Conservation (phyloP, 23 tunicate genomes). For the Ascidia mentula region DNA sequence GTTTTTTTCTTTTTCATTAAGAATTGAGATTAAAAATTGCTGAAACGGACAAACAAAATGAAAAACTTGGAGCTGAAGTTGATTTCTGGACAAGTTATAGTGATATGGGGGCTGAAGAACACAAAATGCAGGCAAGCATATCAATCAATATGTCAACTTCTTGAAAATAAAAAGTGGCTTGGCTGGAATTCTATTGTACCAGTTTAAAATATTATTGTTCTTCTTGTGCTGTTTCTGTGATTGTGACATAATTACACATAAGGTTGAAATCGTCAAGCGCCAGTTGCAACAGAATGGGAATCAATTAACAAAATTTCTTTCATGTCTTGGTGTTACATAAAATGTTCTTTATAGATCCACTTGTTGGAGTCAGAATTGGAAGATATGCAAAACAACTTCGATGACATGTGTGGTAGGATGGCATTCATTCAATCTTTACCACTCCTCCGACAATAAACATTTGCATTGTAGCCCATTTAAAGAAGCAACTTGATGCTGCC, state of each 20-base stretch:
- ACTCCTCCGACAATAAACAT: no score
- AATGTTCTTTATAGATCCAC: slow-evolving; percentile 39
- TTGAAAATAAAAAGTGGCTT: no score
- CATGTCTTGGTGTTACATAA: background rate
- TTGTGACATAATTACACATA: no score
- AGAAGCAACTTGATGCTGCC: slow-evolving; percentile 77
- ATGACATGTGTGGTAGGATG: slow-evolving; percentile 73
- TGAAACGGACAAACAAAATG: slow-evolving; percentile 46
- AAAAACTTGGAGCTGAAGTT: slow-evolving; percentile 41
- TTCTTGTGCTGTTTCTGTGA: no score
- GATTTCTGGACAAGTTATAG: slow-evolving; percentile 76
- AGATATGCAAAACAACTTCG: slow-evolving; percentile 71
- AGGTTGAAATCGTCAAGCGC: no score
- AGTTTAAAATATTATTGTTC: no score
- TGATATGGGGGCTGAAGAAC: slow-evolving; percentile 62
- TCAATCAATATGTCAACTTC: background rate
- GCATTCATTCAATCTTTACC: no score
- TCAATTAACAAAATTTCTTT: background rate
- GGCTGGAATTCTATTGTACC: no score
- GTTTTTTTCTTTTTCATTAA: slow-evolving; percentile 11
- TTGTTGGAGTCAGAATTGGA: slow-evolving; percentile 63
- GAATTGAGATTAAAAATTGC: slow-evolving; percentile 44
- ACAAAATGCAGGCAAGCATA: slow-evolving; percentile 50
- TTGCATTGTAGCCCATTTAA: slow-evolving; percentile 51
- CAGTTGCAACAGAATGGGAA: background rate